phyloP scores from a whole-genome alignment of 2,797 vertebrate species.

The Trematomus bernacchii region DNA sequence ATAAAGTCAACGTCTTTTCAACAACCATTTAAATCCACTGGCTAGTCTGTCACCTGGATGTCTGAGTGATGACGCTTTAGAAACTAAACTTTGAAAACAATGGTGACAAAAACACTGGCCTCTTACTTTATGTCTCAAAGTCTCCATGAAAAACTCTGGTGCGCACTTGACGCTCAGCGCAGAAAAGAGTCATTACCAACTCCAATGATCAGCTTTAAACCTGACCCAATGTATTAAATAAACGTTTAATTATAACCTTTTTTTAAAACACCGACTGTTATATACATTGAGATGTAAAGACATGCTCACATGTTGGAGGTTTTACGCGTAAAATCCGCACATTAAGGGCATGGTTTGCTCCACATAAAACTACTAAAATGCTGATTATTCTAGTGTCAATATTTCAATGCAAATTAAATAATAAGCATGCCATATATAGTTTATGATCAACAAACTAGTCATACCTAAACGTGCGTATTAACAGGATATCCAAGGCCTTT shows the following conservation, averaged over 20 bases:
- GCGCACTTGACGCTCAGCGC: constrained; percentile 45
- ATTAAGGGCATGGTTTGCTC: neutral
- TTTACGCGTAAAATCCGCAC: neutral
- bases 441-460: too few species aligned
- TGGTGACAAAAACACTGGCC: neutral
- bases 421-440: neutral
- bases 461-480: too few species aligned
- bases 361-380: neutral
- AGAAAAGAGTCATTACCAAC: neutral
- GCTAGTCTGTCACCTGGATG: constrained; percentile 10
- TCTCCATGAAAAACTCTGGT: constrained; percentile 42
- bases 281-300: too few species aligned
- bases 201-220: neutral
- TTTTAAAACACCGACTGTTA: too few species aligned
- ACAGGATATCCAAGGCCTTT: neutral
- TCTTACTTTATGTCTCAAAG: neutral
- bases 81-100: neutral
- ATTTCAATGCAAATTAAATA: neutral
- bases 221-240: neutral
- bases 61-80: neutral
- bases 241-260: too few species aligned
- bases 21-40: neutral
- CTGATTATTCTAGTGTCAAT: neutral
- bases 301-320: neutral
- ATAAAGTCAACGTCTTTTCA: neutral